Evolutionary conservation across 2,797 vertebrate species (phyloP).

Genomic region (Glyptemys insculpta): DNA sequence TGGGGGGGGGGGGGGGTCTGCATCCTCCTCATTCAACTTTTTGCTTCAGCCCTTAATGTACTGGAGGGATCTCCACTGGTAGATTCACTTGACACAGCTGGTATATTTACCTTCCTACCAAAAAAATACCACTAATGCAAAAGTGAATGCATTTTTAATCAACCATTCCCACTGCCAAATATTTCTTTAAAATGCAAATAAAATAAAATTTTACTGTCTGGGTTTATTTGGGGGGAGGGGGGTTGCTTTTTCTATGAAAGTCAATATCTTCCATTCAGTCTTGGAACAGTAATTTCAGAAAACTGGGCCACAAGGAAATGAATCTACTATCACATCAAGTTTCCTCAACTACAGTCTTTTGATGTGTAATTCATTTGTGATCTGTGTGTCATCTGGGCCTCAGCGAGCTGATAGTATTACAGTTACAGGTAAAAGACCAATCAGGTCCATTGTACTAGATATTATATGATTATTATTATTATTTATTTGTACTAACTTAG

Average conservation of each 20-base stretch:
- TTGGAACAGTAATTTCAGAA: neutral
- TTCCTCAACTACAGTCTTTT: neutral
- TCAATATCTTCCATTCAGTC: neutral
- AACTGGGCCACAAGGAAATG: rapidly evolving
- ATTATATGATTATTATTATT: neutral
- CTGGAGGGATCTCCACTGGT: neutral
- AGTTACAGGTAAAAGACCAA: neutral
- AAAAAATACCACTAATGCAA: neutral
- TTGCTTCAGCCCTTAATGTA: neutral
- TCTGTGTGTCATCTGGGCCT: neutral
- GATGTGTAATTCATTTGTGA: rapidly evolving
- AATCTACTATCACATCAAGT: neutral
- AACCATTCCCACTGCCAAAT: neutral
- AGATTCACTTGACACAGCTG: neutral
- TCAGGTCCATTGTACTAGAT: rapidly evolving
- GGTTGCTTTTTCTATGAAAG: neutral
- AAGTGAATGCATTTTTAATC: neutral
- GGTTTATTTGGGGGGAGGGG: neutral
- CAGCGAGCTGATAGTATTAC: neutral
- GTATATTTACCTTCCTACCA: neutral
- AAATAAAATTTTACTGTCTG: neutral
- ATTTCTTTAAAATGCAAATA: neutral
- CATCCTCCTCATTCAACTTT: neutral
- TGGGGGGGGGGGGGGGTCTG: rapidly evolving
- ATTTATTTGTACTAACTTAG: neutral